Evolutionary conservation across 2,888 invertebrate species (phyloP).

Genomic region (Cheilosia urbana): DNA sequence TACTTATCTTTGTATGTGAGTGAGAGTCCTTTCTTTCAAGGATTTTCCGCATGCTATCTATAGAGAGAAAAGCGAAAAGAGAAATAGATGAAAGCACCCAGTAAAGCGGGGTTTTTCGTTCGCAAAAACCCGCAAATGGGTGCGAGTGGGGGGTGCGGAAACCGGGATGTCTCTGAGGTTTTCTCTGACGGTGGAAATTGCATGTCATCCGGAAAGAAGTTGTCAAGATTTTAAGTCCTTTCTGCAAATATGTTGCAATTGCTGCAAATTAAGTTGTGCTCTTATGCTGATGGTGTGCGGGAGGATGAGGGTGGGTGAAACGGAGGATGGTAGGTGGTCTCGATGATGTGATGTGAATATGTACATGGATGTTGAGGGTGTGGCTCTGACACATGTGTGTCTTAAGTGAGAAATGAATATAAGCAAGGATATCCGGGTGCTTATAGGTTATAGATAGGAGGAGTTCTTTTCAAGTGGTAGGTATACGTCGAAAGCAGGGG

Average conservation of each 20-base stretch:
- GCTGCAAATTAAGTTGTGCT: slow-evolving; percentile 74
- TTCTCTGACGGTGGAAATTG: slow-evolving; percentile 80
- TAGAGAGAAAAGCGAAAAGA: slow-evolving; percentile 17
- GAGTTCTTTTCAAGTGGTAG: slow-evolving; percentile 15
- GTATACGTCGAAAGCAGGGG: not conserved
- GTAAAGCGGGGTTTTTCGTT: slow-evolving; percentile 32
- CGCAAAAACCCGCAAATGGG: slow-evolving; percentile 5
- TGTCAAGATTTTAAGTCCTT: slow-evolving; percentile 83
- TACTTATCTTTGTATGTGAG: slow-evolving; percentile 72
- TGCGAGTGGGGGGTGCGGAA: not conserved
- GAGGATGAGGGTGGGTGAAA: slow-evolving; percentile 2
- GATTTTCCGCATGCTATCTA: slow-evolving; percentile 37
- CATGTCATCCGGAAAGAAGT: slow-evolving; percentile 84
- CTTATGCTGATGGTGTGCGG: slow-evolving; percentile 40
- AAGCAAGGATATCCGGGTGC: slow-evolving; percentile 20
- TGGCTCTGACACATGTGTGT: slow-evolving; percentile 56
- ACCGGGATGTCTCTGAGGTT: slow-evolving; percentile 69
- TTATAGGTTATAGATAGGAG: slow-evolving; percentile 7
- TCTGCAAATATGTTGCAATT: slow-evolving; percentile 77
- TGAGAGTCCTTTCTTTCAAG: slow-evolving; percentile 66
- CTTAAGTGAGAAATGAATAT: slow-evolving; percentile 49
- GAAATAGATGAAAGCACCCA: slow-evolving; percentile 57
- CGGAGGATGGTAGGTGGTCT: not conserved
- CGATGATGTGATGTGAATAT: not conserved
- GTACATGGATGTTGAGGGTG: slow-evolving; percentile 58